These are phyloP conservation scores for Oryzaephilus surinamensis DNA, from an alignment of 1,140 invertebrate species.

Conservation along the genomic window DNA sequence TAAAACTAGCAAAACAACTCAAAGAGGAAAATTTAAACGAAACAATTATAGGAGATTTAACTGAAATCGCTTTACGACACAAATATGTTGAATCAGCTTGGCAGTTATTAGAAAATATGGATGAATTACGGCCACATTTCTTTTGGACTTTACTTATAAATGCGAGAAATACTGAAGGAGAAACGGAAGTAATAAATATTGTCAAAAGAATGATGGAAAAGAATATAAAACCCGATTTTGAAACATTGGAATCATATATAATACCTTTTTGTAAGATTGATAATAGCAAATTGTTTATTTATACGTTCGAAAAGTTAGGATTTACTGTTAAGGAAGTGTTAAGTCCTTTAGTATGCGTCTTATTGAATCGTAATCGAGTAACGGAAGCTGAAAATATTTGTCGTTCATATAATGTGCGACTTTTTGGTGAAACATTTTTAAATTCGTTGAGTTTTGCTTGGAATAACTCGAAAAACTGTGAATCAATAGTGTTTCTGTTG, in stretches of 20 bases:
- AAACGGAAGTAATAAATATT: conserved; percentile 29
- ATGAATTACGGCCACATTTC: conserved; percentile 24
- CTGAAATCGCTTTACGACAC: conserved; percentile 20
- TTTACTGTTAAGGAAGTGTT: conserved; percentile 33
- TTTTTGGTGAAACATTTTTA: no score
- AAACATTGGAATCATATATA: conserved; percentile 42
- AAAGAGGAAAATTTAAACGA: conserved; percentile 16
- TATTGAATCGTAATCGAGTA: conserved; percentile 38
- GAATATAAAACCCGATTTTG: conserved; percentile 40
- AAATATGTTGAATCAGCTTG: conserved; percentile 17
- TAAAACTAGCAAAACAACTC: conserved; percentile 17
- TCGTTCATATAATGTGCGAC: no score
- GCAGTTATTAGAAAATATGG: conserved; percentile 19
- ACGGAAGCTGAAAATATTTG: conserved; percentile 35
- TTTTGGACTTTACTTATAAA: conserved; percentile 33
- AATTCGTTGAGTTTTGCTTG: no score
- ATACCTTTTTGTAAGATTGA: conserved; percentile 41
- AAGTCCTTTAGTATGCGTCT: conserved; percentile 39
- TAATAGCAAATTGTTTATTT: conserved; percentile 38
- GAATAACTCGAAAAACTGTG: no score
- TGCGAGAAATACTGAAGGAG: conserved; percentile 13
- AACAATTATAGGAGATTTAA: conserved; percentile 20
- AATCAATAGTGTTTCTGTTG: no score
- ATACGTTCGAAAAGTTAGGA: conserved; percentile 38
- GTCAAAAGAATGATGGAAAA: conserved; percentile 40